phyloP scores from a whole-genome alignment of 1,140 invertebrate genomes.

The Parasteatoda tepidariorum region DNA sequence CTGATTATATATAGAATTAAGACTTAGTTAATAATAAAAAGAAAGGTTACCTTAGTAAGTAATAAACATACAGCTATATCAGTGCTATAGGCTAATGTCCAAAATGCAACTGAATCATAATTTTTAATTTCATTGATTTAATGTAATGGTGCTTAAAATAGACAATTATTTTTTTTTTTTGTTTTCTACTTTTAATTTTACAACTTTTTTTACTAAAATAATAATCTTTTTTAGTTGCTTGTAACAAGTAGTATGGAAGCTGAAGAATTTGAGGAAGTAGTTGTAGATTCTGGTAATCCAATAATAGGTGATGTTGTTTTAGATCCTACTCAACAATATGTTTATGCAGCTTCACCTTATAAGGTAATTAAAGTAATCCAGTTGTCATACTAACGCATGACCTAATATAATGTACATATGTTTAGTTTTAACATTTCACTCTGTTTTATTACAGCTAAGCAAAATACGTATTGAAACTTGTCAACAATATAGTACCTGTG shows the following conservation, averaged over 20 bases:
- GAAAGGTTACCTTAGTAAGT: too few relatives aligned
- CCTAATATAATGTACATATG: not conserved
- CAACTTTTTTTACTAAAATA: too few relatives aligned
- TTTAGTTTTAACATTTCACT: not conserved
- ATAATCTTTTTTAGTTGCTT: constrained; percentile 73
- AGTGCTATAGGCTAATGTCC: too few relatives aligned
- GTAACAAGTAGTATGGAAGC: constrained; percentile 75
- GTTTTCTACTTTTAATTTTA: too few relatives aligned
- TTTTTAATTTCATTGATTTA: too few relatives aligned
- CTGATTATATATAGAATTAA: too few relatives aligned
- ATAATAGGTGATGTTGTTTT: constrained; percentile 86
- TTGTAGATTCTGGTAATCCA: constrained; percentile 77
- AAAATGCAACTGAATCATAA: too few relatives aligned
- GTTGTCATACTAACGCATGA: not conserved
- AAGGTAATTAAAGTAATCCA: constrained; percentile 71
- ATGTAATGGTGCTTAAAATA: too few relatives aligned
- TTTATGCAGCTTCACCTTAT: constrained; percentile 79
- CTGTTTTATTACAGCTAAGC: constrained; percentile 75
- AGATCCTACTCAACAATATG: constrained; percentile 79
- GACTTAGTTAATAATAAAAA: too few relatives aligned
- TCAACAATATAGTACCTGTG: constrained; percentile 87
- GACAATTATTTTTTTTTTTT: too few relatives aligned
- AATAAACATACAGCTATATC: too few relatives aligned
- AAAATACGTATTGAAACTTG: constrained; percentile 95
- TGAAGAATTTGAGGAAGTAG: constrained; percentile 81